A percentile compares a stretch with the other conserved stretches of the same genome.
These are phyloP conservation scores for Phrynocephalus forsythii DNA, from an alignment of 2,797 vertebrate genomes.

Conservation along the genomic window DNA sequence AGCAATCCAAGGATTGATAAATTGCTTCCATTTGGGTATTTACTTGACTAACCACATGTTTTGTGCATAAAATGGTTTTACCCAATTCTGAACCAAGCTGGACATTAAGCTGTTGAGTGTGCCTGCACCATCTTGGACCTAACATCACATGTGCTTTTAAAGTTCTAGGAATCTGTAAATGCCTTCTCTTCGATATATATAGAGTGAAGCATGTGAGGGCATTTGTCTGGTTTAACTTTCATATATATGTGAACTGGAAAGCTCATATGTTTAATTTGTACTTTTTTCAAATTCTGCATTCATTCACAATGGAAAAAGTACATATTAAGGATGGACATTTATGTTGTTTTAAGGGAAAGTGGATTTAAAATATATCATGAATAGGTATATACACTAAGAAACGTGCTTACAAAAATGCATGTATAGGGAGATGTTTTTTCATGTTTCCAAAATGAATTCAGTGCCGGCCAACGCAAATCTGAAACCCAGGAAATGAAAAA, in stretches of 20 bases:
- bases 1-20: not conserved
- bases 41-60: not conserved
- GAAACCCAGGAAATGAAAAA: not conserved
- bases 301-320: not conserved
- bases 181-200: not conserved
- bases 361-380: not conserved
- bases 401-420: not conserved
- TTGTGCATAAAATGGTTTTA: slow-evolving; percentile 12
- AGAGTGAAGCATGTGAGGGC: not conserved
- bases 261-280: not conserved
- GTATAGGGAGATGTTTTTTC: not conserved
- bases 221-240: not conserved
- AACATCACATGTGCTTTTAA: not conserved
- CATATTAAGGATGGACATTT: not conserved
- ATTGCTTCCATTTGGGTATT: slow-evolving; percentile 12
- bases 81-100: not conserved
- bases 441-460: not conserved
- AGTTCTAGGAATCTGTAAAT: not conserved
- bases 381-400: not conserved
- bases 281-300: not conserved
- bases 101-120: not conserved
- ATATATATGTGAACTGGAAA: not conserved
- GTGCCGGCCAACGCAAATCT: not conserved
- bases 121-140: not conserved
- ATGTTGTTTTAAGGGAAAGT: not conserved